A percentile compares a stretch with the other conserved stretches of the same genome.
Evolutionary conservation across 2,888 invertebrate species (phyloP).

Genomic region (Drosophila stalkeri): DNA sequence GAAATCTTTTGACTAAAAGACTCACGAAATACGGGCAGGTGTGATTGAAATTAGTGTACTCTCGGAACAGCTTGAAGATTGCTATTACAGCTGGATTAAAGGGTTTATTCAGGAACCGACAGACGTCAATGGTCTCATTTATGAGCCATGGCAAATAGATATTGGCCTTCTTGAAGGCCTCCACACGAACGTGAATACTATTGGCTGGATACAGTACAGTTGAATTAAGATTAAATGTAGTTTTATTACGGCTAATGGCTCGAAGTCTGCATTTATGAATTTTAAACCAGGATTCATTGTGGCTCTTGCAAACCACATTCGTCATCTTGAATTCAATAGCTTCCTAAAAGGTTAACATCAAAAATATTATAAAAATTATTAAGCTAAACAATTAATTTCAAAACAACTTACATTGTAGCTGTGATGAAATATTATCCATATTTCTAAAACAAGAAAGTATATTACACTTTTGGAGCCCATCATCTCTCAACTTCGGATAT

Average conservation of each 20-base stretch:
- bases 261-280: constrained; percentile 42
- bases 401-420: not conserved
- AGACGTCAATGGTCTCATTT: constrained; percentile 22
- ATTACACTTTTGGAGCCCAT: not conserved
- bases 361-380: not conserved
- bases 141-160: constrained; percentile 49
- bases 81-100: not conserved
- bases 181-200: constrained; percentile 16
- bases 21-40: not conserved
- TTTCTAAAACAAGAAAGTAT: not conserved
- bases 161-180: constrained; percentile 33
- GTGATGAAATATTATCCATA: not conserved
- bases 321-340: constrained; percentile 41
- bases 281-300: constrained; percentile 45
- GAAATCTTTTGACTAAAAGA: rapidly evolving
- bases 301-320: constrained; percentile 42
- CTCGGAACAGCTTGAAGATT: not conserved
- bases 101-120: not conserved
- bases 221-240: constrained; percentile 2
- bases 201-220: constrained; percentile 22
- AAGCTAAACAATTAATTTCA: not conserved
- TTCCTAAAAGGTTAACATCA: constrained; percentile 12
- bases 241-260: constrained; percentile 8
- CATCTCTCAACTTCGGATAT: not conserved
- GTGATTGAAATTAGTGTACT: constrained; percentile 1